Evolutionary conservation across 2,113 vertebrate species (phyloP), one percentile per base, ranked within the genome.

Genomic region (Catharus bicknelli): DNA sequence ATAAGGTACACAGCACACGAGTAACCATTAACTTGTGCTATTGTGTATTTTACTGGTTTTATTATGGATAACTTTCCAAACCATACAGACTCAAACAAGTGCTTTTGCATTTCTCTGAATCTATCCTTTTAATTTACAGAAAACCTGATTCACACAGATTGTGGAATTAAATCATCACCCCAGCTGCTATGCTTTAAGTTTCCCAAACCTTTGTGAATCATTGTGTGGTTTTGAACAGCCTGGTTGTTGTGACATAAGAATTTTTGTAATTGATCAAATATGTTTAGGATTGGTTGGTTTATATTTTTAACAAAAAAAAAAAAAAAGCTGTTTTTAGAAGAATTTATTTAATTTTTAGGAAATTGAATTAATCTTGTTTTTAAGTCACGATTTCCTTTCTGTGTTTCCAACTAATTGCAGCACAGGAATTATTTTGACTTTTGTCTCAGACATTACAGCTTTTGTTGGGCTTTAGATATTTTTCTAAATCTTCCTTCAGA

Each of bases 151-250:
- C 96, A 96, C 85, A 68, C 43, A 75, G 85, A 95, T 91, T 90
- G 85, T 90, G 90, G 79, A 95, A 90, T 93, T 74, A 95, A 95
- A 94, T 90, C 85, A 90, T 96, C 87, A 81, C 87, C 69, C 72
- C 94, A 96, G 96, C 94, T 96, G 96, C 95, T 90, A 26, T 12
- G 75, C 64, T 94, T 93, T 90, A 95, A 94, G 76, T 94, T 94
- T 90, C 87, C 91, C 93, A 95, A 92, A 93, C 91, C 93, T 96
- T 95, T 90, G 91, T 96, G 96, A 96, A 95, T 96, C 96, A 96
- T 64, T 90, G 91, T 91, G 93, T 95, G 95, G 95, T 96, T 96
- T 96, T 87, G 78, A 95, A 81, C 80, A 90, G 95, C 94, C 76
- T 64, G 30, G 73, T 91, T 96, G 90, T 91, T 96, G 91, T 91